Percentiles rank a stretch among this genome's conserved stretches.
These are phyloP conservation scores for Geococcyx californianus DNA, from an alignment of 2,113 vertebrate genomes.

Conservation along the genomic window DNA sequence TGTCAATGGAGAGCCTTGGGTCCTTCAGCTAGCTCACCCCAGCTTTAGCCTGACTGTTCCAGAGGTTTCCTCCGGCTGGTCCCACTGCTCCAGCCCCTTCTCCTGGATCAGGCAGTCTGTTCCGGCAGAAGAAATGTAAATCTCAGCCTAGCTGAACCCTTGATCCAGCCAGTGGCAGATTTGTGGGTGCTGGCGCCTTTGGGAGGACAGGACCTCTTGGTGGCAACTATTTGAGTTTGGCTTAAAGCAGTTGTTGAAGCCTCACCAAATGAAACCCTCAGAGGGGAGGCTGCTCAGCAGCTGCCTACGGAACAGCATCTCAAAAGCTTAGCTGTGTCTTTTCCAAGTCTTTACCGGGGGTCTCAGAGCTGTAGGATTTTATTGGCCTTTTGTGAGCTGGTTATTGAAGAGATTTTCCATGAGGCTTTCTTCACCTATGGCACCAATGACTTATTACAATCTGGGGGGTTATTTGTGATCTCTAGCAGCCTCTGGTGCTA, in stretches of 20 bases:
- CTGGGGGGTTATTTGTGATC: background rate
- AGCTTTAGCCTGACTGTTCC: background rate
- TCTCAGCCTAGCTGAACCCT: background rate
- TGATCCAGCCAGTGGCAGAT: background rate
- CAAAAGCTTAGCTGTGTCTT: background rate
- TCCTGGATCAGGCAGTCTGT: background rate
- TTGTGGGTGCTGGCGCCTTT: background rate
- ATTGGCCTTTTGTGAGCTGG: background rate
- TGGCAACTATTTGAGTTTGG: background rate
- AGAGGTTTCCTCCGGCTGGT: background rate
- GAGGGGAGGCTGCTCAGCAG: background rate
- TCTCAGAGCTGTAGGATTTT: background rate
- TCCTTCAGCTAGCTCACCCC: background rate
- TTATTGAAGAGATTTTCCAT: background rate
- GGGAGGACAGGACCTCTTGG: background rate
- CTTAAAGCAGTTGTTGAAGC: background rate
- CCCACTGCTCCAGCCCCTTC: background rate
- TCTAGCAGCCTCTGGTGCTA: constrained; percentile 41
- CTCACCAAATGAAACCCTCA: fast-evolving
- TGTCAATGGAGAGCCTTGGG: background rate
- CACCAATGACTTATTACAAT: fast-evolving
- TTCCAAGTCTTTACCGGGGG: background rate
- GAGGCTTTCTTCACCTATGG: background rate
- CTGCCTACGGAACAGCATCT: background rate
- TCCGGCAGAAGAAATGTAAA: fast-evolving